Evolutionary conservation across 2,888 invertebrate species (phyloP).

Genomic region (Acheta domesticus): DNA sequence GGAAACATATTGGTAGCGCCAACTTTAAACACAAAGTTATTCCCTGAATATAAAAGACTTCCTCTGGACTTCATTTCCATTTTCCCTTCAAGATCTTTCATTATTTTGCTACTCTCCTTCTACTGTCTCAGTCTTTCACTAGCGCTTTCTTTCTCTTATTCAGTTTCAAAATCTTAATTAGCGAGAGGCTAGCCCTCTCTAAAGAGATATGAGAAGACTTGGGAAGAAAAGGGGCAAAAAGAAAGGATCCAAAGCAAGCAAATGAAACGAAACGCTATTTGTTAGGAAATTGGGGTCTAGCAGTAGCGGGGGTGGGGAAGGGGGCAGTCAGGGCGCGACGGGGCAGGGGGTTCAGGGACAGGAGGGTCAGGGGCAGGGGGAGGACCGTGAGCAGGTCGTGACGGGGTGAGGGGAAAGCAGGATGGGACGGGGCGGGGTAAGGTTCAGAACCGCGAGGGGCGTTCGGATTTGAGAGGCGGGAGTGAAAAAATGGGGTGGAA

Average conservation of each 20-base stretch:
- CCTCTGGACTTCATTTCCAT: slow-evolving; percentile 18
- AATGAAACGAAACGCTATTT: slow-evolving; percentile 6
- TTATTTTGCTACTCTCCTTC: neutral
- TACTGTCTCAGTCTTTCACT: neutral
- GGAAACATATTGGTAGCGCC: slow-evolving; percentile 7
- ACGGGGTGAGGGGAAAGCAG: too few species aligned
- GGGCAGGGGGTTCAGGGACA: too few species aligned
- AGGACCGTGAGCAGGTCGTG: too few species aligned
- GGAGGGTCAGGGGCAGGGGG: too few species aligned
- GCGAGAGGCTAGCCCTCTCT: neutral
- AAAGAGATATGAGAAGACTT: slow-evolving; percentile 18
- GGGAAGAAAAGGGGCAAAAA: neutral
- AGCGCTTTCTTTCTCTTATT: neutral
- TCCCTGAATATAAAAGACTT: slow-evolving; percentile 4
- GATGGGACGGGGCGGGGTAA: too few species aligned
- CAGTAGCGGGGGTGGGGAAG: neutral
- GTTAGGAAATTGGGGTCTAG: slow-evolving; percentile 11
- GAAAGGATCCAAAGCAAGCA: slow-evolving; percentile 18
- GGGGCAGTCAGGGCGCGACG: neutral
- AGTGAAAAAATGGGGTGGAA: too few species aligned
- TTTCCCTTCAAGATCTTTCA: slow-evolving; percentile 18
- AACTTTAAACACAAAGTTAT: slow-evolving; percentile 18
- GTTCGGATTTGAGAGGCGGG: too few species aligned
- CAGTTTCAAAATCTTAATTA: slow-evolving; percentile 10
- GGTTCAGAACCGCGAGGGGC: too few species aligned